A percentile compares a stretch with the other conserved stretches of the same genome.
These are phyloP conservation scores for Gallinago stenura DNA, from an alignment of 2,797 vertebrate species.

Conservation along the genomic window DNA sequence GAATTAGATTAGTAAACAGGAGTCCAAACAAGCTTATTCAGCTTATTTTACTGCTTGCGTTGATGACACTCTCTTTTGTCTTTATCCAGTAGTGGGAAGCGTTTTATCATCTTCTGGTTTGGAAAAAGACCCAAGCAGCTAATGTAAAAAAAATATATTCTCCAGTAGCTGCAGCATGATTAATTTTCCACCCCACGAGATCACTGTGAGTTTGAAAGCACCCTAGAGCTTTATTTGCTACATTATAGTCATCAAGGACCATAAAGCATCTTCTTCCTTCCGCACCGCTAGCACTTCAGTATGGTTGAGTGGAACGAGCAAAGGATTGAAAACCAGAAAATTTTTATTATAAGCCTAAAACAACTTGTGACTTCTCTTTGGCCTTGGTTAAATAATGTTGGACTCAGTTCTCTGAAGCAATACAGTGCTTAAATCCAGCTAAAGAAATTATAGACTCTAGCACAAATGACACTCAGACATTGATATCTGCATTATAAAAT, in stretches of 20 bases:
- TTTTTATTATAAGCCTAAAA: constrained; percentile 12
- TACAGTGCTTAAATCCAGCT: not conserved
- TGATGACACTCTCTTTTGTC: constrained; percentile 48
- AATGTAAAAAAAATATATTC: constrained; percentile 54
- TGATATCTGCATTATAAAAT: not conserved
- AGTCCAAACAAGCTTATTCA: constrained; percentile 42
- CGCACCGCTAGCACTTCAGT: constrained; percentile 10
- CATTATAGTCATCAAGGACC: constrained; percentile 56
- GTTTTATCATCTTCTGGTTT: constrained; percentile 67
- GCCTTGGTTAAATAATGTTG: not conserved
- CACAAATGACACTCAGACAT: not conserved
- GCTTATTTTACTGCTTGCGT: constrained; percentile 43
- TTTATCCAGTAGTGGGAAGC: constrained; percentile 34
- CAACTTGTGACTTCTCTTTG: constrained; percentile 31
- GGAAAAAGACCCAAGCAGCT: constrained; percentile 37
- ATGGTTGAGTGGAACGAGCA: constrained; percentile 30
- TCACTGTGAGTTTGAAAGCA: constrained; percentile 54
- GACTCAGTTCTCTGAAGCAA: not conserved
- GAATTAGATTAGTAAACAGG: constrained; percentile 31
- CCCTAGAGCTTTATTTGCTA: constrained; percentile 65
- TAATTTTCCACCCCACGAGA: constrained; percentile 62
- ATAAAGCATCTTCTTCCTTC: constrained; percentile 71
- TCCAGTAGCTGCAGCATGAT: constrained; percentile 51
- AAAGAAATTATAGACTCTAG: not conserved
- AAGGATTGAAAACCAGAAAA: constrained; percentile 32